Evolutionary conservation across 2,888 invertebrate species (phyloP).

Genomic region (Scaptodrosophila latifasciaeformis): DNA sequence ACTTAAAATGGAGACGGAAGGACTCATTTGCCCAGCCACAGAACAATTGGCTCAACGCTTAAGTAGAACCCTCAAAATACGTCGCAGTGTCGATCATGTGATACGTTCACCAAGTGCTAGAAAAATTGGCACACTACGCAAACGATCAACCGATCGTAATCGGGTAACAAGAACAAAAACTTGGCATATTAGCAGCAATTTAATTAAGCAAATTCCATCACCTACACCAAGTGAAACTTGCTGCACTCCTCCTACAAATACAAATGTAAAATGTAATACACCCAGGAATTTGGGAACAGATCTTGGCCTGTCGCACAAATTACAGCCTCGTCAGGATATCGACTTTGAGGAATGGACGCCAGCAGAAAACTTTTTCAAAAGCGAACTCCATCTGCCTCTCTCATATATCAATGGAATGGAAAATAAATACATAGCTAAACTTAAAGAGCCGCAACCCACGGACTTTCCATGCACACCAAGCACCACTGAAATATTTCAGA

Average conservation of each 20-base stretch:
- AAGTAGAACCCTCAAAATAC: conserved; percentile 84
- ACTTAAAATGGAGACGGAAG: conserved; percentile 81
- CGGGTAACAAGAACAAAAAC: conserved; percentile 80
- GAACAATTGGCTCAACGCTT: conserved; percentile 83
- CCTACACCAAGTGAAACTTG: too few relatives aligned
- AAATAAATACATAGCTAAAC: too few relatives aligned
- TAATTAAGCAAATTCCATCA: too few relatives aligned
- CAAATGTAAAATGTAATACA: too few relatives aligned
- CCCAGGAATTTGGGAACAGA: too few relatives aligned
- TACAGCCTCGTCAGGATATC: too few relatives aligned
- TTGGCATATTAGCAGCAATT: conserved; percentile 77
- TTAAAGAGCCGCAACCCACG: too few relatives aligned
- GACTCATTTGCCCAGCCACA: conserved; percentile 71
- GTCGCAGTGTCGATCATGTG: conserved; percentile 82
- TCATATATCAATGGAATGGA: not conserved
- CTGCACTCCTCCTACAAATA: too few relatives aligned
- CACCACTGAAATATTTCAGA: too few relatives aligned
- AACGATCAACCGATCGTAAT: conserved; percentile 80
- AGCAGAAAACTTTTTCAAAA: conserved; percentile 74
- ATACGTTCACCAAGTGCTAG: conserved; percentile 88
- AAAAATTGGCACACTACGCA: conserved; percentile 85
- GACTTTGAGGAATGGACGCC: conserved; percentile 72
- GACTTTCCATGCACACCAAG: too few relatives aligned
- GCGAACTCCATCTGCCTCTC: conserved; percentile 7
- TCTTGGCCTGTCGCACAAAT: too few relatives aligned